These are phyloP conservation scores for Porites rus DNA, from an alignment of 92 coral and sea anemone genomes.

Conservation along the genomic window DNA sequence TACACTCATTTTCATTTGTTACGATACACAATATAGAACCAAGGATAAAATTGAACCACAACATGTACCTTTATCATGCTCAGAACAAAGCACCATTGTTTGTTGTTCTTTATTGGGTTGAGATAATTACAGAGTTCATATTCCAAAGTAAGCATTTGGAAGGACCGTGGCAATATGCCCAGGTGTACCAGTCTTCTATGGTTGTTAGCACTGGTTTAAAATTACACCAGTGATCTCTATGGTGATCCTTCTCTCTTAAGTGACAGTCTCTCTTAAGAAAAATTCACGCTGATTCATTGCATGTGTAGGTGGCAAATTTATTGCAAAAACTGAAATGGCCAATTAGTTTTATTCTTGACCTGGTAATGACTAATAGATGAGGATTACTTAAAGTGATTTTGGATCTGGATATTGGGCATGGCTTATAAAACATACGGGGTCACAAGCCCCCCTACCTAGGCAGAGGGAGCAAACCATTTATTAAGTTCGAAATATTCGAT, in stretches of 20 bases:
- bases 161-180: background rate
- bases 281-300: conserved; percentile 26
- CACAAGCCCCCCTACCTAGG: conserved; percentile 31
- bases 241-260: conserved; percentile 13
- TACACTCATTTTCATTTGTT: background rate
- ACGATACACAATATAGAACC: background rate
- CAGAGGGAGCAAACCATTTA: conserved; percentile 23
- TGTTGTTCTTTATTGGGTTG: conserved; percentile 32
- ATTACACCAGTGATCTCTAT: background rate
- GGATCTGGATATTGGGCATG: conserved; percentile 31
- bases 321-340: conserved; percentile 30
- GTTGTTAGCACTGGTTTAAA: conserved; percentile 32
- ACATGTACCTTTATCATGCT: conserved; percentile 32
- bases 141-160: too few relatives aligned
- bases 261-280: conserved; percentile 20
- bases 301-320: conserved; percentile 27
- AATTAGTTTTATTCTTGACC: conserved; percentile 31
- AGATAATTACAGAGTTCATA: conserved; percentile 19
- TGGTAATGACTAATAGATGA: conserved; percentile 33
- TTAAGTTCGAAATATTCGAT: conserved; percentile 30
- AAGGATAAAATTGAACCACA: background rate
- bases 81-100: conserved; percentile 35
- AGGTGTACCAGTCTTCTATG: conserved; percentile 29
- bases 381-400: conserved; percentile 36
- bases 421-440: conserved; percentile 11